Evolutionary conservation across 2,888 invertebrate species (phyloP), one percentile per base, ranked within the genome.

Genomic region (Agonopterix arenella): DNA sequence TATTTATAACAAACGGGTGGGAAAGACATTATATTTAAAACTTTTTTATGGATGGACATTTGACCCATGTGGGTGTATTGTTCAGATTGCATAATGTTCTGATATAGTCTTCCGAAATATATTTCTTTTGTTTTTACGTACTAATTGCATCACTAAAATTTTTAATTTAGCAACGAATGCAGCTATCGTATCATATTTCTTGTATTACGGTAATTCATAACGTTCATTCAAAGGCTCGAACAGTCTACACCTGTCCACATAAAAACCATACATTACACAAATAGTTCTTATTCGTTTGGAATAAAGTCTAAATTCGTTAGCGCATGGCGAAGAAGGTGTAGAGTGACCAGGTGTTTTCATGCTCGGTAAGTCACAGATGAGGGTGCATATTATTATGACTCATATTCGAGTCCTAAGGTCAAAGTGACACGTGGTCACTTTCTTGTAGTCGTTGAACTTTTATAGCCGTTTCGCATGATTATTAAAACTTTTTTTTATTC

Each of bases 321-420:
- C 28, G 28, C 28, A 28, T 28, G 28, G 5, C 28, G 28, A n/a
- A 40, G n/a, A 8, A 8, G 36, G 45, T 53, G 11, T 58, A 60
- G 53, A 52, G 53, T 68, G 61, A 56, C 83, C 84, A 84, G 84
- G 84, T 85, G 84, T 57, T 59, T 74, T 79, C 67, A 83, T 73
- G 82, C 59, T 80, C 68, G 76, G 78, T 78, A 78, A 66, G 62
- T 62, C 77, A 80, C 76, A 46, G 54, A 61, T 57, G 62, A 64
- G 70, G 72, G 76, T 75, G 70, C 59, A 66, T 65, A 61, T 53
- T 50, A 28, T 49, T 36, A 50, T 50, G 47, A 50, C 16, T 47
- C 50, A 50, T 50, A n/a, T 37, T 28, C 4, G 9, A 37, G 45
- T 52, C 53, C 40, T 49, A 71, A 76, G 77, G 77, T 77, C 73